phyloP scores from a whole-genome alignment of 2,113 vertebrate species.

The Phycodurus eques region DNA sequence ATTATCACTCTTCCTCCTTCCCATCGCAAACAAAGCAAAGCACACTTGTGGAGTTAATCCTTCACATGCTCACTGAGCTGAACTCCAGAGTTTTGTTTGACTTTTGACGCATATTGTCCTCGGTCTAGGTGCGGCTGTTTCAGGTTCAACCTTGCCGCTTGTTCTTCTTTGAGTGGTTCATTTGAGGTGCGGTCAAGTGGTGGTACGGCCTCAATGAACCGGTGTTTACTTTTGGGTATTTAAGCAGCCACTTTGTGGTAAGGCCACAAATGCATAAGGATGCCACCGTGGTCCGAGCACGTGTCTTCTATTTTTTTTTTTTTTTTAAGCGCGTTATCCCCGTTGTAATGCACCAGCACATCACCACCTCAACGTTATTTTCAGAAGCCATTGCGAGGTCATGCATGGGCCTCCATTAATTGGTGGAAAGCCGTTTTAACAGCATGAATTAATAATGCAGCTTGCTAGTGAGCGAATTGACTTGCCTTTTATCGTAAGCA shows the following conservation, averaged over 20 bases:
- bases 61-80: background rate
- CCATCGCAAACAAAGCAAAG: too few relatives aligned
- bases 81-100: background rate
- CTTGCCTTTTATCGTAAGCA: constrained; percentile 80
- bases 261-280: constrained; percentile 52
- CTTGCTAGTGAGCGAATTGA: constrained; percentile 66
- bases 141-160: background rate
- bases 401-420: constrained; percentile 75
- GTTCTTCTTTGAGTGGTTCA: background rate
- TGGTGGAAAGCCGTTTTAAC: constrained; percentile 82
- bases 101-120: background rate
- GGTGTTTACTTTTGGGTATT: background rate
- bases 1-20: background rate
- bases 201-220: background rate
- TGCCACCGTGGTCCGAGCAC: constrained; percentile 23
- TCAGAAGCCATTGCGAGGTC: constrained; percentile 64
- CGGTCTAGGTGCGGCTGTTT: background rate
- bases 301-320: constrained; percentile 57
- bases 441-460: constrained; percentile 82
- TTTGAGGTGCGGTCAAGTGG: background rate
- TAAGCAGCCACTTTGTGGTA: constrained; percentile 46
- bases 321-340: constrained; percentile 64
- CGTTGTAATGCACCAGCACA: constrained; percentile 68
- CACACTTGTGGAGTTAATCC: background rate
- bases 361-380: constrained; percentile 52